Conservation (phyloP, 2,888 invertebrate species). For the Himalopsyche tibetana region DNA sequence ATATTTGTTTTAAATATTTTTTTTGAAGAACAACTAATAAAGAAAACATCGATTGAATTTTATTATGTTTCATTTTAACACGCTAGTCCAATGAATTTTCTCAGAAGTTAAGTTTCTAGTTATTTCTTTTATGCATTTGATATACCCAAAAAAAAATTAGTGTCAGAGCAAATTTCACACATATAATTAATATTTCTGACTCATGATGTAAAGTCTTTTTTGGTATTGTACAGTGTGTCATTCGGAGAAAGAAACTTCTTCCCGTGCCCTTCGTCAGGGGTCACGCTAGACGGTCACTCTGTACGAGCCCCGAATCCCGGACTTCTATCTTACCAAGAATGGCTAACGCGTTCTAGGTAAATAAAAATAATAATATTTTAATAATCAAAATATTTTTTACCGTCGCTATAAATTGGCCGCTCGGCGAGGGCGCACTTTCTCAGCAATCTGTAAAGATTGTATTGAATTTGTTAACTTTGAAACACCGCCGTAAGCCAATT, state of each 20-base stretch:
- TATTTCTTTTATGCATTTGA: too few species aligned
- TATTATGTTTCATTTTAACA: too few species aligned
- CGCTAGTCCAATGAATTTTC: too few species aligned
- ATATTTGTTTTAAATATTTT: too few species aligned
- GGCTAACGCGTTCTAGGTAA: slow-evolving; percentile 77
- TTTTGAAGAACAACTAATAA: too few species aligned
- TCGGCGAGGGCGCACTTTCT: slow-evolving; percentile 5
- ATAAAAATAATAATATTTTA: slow-evolving; percentile 64
- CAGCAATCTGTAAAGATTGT: neutral
- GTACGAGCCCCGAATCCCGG: slow-evolving; percentile 77
- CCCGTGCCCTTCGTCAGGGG: slow-evolving; percentile 67
- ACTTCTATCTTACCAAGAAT: slow-evolving; percentile 78
- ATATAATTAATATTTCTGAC: neutral
- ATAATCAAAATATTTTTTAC: slow-evolving; percentile 16
- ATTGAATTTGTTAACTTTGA: neutral
- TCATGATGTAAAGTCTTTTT: slow-evolving; percentile 49
- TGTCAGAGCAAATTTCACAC: too few species aligned
- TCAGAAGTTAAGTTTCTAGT: too few species aligned
- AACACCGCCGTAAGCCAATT: neutral
- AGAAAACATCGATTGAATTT: too few species aligned
- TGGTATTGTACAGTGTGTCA: slow-evolving; percentile 69
- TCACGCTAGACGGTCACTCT: slow-evolving; percentile 73
- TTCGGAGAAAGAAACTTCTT: slow-evolving; percentile 69
- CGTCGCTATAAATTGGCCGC: neutral
- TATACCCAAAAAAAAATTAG: too few species aligned